A percentile compares a stretch with the other conserved stretches of the same genome.
Conservation (phyloP, 2,888 invertebrate species). For the Vesta saturnalis region DNA sequence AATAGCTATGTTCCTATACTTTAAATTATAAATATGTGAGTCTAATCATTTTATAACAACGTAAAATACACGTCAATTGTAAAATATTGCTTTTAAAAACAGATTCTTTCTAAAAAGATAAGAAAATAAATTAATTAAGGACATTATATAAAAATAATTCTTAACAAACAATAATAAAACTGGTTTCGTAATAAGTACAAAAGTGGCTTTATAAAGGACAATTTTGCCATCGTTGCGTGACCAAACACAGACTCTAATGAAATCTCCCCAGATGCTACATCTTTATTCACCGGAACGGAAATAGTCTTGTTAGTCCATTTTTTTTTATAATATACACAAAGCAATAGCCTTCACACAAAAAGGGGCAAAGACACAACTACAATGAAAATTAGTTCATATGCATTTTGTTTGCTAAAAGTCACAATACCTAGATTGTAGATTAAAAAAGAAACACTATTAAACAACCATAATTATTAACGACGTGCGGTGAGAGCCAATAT, state of each 20-base stretch:
- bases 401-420: too few relatives aligned
- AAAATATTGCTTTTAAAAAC: not conserved
- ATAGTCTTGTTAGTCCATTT: slow-evolving; percentile 45
- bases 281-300: slow-evolving; percentile 55
- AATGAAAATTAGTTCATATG: not conserved
- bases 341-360: slow-evolving; percentile 17
- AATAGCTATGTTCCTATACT: slow-evolving; percentile 20
- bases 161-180: slow-evolving; percentile 12
- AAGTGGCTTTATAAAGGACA: slow-evolving; percentile 37
- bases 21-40: slow-evolving; percentile 29
- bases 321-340: slow-evolving; percentile 33
- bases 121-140: slow-evolving; percentile 9
- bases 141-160: slow-evolving; percentile 9
- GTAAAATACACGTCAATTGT: slow-evolving; percentile 30
- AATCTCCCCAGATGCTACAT: slow-evolving; percentile 57
- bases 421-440: too few relatives aligned
- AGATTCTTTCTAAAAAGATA: not conserved
- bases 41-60: slow-evolving; percentile 26
- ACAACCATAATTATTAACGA: too few relatives aligned
- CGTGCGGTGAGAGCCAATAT: too few relatives aligned
- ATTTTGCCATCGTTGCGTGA: slow-evolving; percentile 52
- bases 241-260: slow-evolving; percentile 57
- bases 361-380: not conserved
- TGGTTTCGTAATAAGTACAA: slow-evolving; percentile 19
- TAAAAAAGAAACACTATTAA: too few relatives aligned